phyloP scores from a whole-genome alignment of 2,113 vertebrate species.

The Lynx canadensis region DNA sequence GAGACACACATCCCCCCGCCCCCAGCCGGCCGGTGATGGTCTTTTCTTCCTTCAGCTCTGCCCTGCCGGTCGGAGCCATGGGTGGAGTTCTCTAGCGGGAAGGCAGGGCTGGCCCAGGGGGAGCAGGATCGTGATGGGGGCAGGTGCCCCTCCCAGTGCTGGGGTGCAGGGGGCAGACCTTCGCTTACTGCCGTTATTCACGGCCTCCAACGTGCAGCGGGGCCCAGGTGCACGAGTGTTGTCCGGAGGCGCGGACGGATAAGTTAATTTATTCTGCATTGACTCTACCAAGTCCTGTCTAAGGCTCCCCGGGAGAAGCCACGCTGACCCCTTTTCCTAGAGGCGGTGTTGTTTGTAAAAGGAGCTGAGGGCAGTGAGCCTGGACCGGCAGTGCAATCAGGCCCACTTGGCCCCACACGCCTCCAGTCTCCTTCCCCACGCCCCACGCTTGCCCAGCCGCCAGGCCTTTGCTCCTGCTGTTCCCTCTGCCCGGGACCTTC shows the following conservation, averaged over 20 bases:
- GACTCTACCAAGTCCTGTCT: neutral
- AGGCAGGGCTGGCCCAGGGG: neutral
- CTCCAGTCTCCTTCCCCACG: neutral
- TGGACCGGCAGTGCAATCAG: neutral
- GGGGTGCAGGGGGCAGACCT: neutral
- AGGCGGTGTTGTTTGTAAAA: neutral
- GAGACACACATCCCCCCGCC: fast-evolving
- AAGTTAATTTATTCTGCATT: too few species aligned
- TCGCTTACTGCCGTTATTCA: fast-evolving
- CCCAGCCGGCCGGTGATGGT: fast-evolving
- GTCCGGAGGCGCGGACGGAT: fast-evolving
- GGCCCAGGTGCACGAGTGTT: neutral
- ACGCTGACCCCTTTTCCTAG: neutral
- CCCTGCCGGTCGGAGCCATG: fast-evolving
- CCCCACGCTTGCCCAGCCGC: neutral
- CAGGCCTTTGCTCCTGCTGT: neutral
- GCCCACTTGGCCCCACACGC: neutral
- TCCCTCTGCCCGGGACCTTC: neutral
- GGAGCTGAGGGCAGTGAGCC: neutral
- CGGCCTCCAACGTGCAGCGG: neutral
- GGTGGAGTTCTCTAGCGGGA: neutral
- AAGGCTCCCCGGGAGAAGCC: neutral
- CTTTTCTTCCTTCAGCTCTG: neutral
- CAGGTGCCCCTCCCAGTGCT: neutral
- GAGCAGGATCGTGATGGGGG: fast-evolving